Evolutionary conservation across 2,888 invertebrate species (phyloP).

Genomic region (Tetanocera ferruginea): DNA sequence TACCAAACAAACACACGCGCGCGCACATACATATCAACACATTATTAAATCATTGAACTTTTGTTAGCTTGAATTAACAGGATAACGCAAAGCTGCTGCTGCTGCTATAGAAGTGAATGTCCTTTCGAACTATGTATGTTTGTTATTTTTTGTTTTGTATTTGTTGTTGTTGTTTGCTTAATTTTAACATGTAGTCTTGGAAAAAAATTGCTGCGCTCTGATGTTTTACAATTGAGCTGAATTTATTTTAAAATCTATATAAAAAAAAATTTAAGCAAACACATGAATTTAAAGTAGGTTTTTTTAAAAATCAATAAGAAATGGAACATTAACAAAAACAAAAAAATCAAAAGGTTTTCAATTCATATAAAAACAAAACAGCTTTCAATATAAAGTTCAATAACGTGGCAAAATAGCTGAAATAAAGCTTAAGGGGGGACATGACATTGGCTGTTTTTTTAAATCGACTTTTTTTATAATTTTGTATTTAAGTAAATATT

Average conservation of each 20-base stretch:
- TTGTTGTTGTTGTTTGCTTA: slow-evolving; percentile 48
- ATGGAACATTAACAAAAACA: too few species aligned
- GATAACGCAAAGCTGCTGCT: slow-evolving; percentile 22
- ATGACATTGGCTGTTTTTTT: too few species aligned
- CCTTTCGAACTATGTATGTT: slow-evolving; percentile 22
- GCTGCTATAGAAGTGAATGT: slow-evolving; percentile 30
- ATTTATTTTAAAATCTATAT: not conserved
- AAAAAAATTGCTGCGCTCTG: not conserved
- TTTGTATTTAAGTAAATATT: too few species aligned
- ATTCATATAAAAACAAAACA: too few species aligned
- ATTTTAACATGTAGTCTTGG: not conserved
- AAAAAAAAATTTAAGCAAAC: not conserved
- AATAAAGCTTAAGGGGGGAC: too few species aligned
- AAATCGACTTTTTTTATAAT: too few species aligned
- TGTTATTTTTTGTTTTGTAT: slow-evolving; percentile 40
- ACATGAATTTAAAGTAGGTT: too few species aligned
- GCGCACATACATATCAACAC: not conserved
- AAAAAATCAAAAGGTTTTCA: too few species aligned
- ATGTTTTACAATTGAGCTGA: not conserved
- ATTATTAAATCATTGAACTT: slow-evolving; percentile 59
- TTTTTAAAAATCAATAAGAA: too few species aligned
- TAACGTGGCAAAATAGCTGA: too few species aligned
- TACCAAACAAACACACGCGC: not conserved
- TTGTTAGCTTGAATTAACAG: slow-evolving; percentile 47
- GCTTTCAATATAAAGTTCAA: too few species aligned